A percentile compares a stretch with the other conserved stretches of the same genome.
Conservation (phyloP, 2,888 invertebrate species). For the Cantharis rustica region DNA sequence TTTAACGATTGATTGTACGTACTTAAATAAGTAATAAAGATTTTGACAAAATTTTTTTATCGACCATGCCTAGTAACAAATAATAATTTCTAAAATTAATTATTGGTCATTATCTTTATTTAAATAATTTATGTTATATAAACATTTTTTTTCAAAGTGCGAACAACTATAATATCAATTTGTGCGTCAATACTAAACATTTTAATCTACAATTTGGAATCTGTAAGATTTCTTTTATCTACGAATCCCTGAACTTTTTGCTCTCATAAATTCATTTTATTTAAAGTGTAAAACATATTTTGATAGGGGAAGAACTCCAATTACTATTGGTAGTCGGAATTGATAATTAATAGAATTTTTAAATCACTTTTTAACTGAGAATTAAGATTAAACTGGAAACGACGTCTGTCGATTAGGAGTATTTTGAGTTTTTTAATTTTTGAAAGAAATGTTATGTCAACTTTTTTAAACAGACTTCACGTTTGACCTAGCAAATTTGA, state of each 20-base stretch:
- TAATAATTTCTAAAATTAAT: not conserved
- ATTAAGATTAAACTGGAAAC: not conserved
- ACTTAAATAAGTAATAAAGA: not conserved
- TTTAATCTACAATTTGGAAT: slow-evolving; percentile 1
- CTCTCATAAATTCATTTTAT: not conserved
- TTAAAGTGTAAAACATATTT: not conserved
- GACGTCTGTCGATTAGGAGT: not conserved
- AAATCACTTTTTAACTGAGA: not conserved
- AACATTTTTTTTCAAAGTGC: not conserved
- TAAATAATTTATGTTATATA: not conserved
- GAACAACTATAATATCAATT: not conserved
- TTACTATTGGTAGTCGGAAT: not conserved
- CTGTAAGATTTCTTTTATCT: slow-evolving; percentile 8
- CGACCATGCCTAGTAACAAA: not conserved
- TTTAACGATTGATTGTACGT: not conserved
- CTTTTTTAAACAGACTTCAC: not conserved
- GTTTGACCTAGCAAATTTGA: not conserved
- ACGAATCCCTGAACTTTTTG: slow-evolving; percentile 8
- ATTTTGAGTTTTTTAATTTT: not conserved
- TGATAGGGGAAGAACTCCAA: not conserved
- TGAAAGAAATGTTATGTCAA: not conserved
- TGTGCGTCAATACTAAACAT: slow-evolving; percentile 10
- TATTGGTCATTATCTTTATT: not conserved
- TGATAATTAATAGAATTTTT: not conserved
- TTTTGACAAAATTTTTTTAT: not conserved